A percentile compares a stretch with the other conserved stretches of the same genome.
phyloP scores from a whole-genome alignment of 2,113 vertebrate genomes.

The Eulemur rufifrons region DNA sequence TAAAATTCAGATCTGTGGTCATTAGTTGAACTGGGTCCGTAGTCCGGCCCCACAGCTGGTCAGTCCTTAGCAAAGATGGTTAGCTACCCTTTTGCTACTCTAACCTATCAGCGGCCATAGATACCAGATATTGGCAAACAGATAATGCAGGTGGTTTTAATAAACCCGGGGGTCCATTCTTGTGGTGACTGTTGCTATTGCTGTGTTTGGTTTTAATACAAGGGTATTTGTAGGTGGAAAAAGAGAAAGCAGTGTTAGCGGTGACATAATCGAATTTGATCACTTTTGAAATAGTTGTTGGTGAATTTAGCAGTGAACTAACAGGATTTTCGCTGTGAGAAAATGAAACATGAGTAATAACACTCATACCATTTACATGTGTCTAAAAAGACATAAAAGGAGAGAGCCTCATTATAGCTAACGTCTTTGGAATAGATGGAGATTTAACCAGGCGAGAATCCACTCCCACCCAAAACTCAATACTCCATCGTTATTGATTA shows the following conservation, averaged over 20 bases:
- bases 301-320: too few species aligned
- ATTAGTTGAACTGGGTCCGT: background rate
- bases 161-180: too few species aligned
- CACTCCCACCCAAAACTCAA: background rate
- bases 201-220: background rate
- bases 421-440: too few species aligned
- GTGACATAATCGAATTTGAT: background rate
- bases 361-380: rapidly evolving
- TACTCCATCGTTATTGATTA: too few species aligned
- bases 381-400: background rate
- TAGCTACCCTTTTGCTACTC: rapidly evolving
- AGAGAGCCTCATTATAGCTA: background rate
- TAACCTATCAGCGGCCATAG: background rate
- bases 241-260: too few species aligned
- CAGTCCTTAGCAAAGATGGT: background rate
- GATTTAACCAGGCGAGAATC: too few species aligned
- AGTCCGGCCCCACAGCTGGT: too few species aligned
- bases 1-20: too few species aligned
- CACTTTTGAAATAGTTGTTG: rapidly evolving
- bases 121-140: rapidly evolving
- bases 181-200: background rate
- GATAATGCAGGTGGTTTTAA: background rate
- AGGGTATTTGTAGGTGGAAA: background rate
- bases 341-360: too few species aligned
- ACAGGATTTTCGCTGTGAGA: background rate